Evolutionary conservation across 2,797 vertebrate genomes (phyloP).

Genomic region (Eleutherodactylus coqui): DNA sequence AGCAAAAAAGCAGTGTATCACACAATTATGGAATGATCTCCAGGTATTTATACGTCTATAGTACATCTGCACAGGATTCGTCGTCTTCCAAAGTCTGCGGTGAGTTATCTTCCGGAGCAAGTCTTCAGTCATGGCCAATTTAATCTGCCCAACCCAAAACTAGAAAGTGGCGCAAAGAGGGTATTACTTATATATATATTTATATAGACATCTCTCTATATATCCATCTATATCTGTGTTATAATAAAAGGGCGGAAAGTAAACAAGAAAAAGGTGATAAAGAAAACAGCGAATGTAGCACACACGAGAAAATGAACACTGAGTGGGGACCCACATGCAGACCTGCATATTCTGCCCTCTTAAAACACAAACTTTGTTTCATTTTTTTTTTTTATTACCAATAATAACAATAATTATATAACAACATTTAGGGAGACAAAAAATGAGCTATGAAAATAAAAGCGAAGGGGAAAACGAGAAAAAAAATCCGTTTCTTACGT

Average conservation of each 20-base stretch:
- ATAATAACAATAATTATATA: conserved; percentile 54
- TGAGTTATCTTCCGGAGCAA: not conserved
- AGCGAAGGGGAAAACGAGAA: not conserved
- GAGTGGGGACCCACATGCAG: conserved; percentile 45
- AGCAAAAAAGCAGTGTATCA: not conserved
- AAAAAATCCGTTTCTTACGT: conserved; percentile 45
- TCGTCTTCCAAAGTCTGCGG: not conserved
- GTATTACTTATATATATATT: not conserved
- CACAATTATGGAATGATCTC: conserved; percentile 26
- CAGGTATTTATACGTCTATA: conserved; percentile 3
- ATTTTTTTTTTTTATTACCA: conserved; percentile 46
- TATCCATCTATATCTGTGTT: not conserved
- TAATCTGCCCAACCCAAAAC: conserved; percentile 23
- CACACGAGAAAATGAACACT: conserved; percentile 36
- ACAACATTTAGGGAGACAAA: conserved; percentile 58
- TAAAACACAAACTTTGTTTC: conserved; percentile 53
- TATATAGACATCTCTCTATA: not conserved
- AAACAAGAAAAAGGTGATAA: not conserved
- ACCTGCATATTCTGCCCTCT: conserved; percentile 43
- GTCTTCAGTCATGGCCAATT: not conserved
- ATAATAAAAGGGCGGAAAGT: not conserved
- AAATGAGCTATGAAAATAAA: conserved; percentile 40
- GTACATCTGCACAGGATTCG: conserved; percentile 7
- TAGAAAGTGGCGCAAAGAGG: not conserved
- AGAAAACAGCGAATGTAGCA: conserved; percentile 12